Evolutionary conservation across 1,140 invertebrate species (phyloP), one percentile per base, ranked within the genome.

Genomic region (Diuraphis noxia): DNA sequence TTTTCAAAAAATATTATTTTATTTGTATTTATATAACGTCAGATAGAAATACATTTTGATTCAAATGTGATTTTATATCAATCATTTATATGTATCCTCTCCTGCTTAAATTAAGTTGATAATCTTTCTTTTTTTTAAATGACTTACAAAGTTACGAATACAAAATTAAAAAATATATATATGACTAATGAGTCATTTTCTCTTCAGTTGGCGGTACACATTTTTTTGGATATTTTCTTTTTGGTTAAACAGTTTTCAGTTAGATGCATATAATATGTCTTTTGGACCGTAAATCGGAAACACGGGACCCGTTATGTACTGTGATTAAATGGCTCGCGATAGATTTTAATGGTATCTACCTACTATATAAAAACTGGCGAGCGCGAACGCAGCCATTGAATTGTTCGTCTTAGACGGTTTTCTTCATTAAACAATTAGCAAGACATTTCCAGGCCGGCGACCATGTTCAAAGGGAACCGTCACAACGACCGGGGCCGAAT

Each of bases 211-310:
- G 13, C 13, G 30, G 17, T 5, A 17, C 30, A 63, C 10, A 13
- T n/a, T 2, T n/a, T 17, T 13, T 13, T 52, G 25, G 2, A 1
- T 9, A 56, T 72, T 72, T 77, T 36, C 34, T 77, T 34, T 34
- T 77, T 77, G 72, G 30, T 9, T 63, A 63, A 63, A 63, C 19
- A 72, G 30, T n/a, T 63, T 72, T 72, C 4, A 19, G 56, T 21
- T 40, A n/a, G 30, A 3, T 30, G 23, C 23, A 43, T 21, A 21
- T 21, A 21, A 49, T 21, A n/a, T n/a, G 40, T 25, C 87, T 72
- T 88, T 34, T n/a, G 88, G n/a, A 79, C 72, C 72, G 72, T 79
- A n/a, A 90, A 90, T 89, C 88, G 88, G 63, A 79, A 90, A 46
- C 41, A 23, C 38, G 9, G 87, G 34, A 56, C 34, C 25, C 52